Evolutionary conservation across 2,113 vertebrate species (phyloP).

Genomic region (Toxotes chatareus): DNA sequence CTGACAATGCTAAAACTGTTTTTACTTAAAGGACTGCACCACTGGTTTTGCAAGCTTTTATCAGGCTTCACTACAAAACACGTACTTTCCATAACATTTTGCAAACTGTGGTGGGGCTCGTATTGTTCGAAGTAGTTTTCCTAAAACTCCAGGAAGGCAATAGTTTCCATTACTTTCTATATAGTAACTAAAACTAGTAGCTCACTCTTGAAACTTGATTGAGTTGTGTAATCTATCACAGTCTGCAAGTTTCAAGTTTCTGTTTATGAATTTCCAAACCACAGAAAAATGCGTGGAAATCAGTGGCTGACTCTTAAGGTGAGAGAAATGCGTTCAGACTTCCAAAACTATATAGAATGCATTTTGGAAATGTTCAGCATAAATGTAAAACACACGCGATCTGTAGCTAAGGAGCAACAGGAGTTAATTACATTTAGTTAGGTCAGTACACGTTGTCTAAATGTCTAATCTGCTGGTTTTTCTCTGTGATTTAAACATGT

Average conservation of each 20-base stretch:
- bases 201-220: not conserved
- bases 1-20: not conserved
- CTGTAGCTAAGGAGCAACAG: no score
- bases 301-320: not conserved
- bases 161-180: not conserved
- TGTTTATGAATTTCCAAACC: not conserved
- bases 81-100: not conserved
- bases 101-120: not conserved
- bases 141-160: not conserved
- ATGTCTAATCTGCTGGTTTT: not conserved
- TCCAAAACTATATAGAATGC: not conserved
- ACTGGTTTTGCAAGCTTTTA: not conserved
- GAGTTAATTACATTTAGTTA: no score
- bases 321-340: not conserved
- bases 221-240: not conserved
- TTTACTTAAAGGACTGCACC: not conserved
- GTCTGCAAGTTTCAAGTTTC: not conserved
- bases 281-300: not conserved
- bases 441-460: not conserved
- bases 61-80: not conserved
- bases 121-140: not conserved
- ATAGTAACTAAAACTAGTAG: not conserved
- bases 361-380: not conserved
- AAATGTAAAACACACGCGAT: not conserved
- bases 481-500: not conserved